Evolutionary conservation across 2,888 invertebrate species (phyloP).

Genomic region (Isoperla grammatica): DNA sequence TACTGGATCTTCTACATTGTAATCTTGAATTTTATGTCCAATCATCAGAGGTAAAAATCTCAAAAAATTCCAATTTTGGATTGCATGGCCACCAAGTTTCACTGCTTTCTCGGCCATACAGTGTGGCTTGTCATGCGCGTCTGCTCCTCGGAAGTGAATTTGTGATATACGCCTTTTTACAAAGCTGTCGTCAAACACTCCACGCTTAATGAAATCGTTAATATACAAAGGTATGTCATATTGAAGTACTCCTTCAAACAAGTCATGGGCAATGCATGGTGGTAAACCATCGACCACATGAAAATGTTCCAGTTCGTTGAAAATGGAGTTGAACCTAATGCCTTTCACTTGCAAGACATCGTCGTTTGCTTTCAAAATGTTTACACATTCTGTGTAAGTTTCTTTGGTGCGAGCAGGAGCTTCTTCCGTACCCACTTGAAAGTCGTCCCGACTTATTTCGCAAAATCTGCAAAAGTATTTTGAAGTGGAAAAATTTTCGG

Average conservation of each 20-base stretch:
- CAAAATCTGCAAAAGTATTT: conserved; percentile 33
- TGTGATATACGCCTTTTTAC: neutral
- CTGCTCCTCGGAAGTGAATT: neutral
- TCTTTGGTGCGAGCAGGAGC: neutral
- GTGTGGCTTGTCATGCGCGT: neutral
- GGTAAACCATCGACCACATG: conserved; percentile 10
- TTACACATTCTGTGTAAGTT: neutral
- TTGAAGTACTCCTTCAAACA: conserved; percentile 12
- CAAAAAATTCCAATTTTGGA: conserved; percentile 1
- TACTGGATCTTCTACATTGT: neutral
- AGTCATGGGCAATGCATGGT: conserved; percentile 7
- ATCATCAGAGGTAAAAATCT: neutral
- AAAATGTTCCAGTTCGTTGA: conserved; percentile 1
- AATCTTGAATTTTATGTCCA: neutral
- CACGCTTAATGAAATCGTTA: neutral
- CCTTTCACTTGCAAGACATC: neutral
- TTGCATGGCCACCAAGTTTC: conserved; percentile 6
- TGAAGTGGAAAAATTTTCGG: conserved; percentile 29
- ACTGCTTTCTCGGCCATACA: neutral
- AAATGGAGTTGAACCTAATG: neutral
- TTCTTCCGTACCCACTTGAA: neutral
- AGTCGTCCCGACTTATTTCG: neutral
- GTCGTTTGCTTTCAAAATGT: neutral
- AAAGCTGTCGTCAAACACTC: neutral
- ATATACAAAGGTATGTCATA: conserved; percentile 2